Conservation (phyloP, 64 coral and sea anemone genomes). For the Orbicella faveolata region DNA sequence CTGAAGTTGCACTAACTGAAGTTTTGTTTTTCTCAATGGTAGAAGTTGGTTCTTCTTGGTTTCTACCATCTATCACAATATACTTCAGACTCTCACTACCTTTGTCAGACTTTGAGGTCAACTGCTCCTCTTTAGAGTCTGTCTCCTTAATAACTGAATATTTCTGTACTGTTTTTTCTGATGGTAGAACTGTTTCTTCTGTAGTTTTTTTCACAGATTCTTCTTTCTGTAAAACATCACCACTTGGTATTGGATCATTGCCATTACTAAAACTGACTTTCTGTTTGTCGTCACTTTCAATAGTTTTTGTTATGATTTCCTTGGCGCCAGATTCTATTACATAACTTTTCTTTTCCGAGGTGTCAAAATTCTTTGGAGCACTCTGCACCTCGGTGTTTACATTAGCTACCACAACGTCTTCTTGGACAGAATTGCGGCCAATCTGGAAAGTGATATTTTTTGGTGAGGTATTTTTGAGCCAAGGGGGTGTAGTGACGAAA, state of each 20-base stretch:
- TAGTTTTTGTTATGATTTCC: not conserved
- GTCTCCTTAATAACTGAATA: not conserved
- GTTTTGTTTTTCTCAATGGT: not conserved
- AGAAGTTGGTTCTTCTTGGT: not conserved
- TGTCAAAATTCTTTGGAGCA: not conserved
- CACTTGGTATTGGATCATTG: not conserved
- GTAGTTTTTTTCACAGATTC: not conserved
- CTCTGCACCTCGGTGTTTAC: not conserved
- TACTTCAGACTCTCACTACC: conserved; percentile 2
- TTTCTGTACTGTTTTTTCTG: not conserved
- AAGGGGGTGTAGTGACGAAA: conserved; percentile 17
- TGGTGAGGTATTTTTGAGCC: not conserved
- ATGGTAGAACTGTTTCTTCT: not conserved
- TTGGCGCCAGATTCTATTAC: not conserved
- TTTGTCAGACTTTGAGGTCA: not conserved
- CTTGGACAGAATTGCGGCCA: not conserved
- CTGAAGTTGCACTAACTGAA: not conserved
- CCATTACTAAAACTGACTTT: not conserved
- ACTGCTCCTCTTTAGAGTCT: not conserved
- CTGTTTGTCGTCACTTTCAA: not conserved
- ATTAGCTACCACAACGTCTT: not conserved
- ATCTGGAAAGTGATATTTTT: not conserved
- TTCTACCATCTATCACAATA: not conserved
- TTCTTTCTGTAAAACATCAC: not conserved
- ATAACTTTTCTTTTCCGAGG: not conserved